Evolutionary conservation across 1,140 invertebrate genomes (phyloP).

Genomic region (Hylaeus volcanicus): DNA sequence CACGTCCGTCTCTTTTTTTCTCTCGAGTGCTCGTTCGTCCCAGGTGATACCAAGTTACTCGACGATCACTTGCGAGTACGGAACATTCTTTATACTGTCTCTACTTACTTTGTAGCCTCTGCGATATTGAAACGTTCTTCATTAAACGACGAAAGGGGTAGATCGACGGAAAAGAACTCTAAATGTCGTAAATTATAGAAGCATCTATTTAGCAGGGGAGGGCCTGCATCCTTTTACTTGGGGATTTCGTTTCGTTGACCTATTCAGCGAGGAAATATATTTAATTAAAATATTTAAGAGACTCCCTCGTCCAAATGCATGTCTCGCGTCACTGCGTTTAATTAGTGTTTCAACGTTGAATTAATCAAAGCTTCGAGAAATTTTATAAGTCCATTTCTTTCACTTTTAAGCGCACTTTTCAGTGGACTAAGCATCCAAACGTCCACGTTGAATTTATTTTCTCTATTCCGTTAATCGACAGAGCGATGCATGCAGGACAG

Average conservation of each 20-base stretch:
- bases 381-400: not conserved
- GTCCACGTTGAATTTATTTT: not conserved
- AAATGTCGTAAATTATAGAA: not conserved
- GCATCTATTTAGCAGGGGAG: not conserved
- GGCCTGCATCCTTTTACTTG: not conserved
- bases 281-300: not conserved
- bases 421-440: not conserved
- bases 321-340: not conserved
- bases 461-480: too few relatives aligned
- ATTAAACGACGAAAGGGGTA: not conserved
- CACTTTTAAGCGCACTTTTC: not conserved
- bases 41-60: not conserved
- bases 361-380: not conserved
- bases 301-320: not conserved
- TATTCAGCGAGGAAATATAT: not conserved
- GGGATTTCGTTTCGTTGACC: not conserved
- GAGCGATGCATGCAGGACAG: too few relatives aligned
- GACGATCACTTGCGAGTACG: not conserved
- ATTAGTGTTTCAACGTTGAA: not conserved
- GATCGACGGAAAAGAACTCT: too few relatives aligned
- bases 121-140: not conserved
- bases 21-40: not conserved
- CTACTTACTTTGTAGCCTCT: too few relatives aligned
- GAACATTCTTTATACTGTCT: not conserved
- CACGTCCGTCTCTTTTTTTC: not conserved